Base-by-base conservation (phyloP, 2,113 vertebrate genomes). In the Thalassarche chlororhynchos region DNA sequence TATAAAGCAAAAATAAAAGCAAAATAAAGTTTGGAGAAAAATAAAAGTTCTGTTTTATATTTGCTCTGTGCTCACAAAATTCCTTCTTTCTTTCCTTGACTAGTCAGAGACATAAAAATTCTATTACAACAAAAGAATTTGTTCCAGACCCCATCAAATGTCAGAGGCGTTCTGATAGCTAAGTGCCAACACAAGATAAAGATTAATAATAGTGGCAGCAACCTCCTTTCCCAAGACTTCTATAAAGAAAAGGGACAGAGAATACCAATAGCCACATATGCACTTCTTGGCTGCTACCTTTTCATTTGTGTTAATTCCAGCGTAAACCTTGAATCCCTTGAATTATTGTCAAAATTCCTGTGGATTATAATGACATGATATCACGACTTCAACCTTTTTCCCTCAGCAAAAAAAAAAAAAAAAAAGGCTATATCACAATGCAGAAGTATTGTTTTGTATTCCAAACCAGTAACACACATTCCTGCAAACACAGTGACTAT, bases 81-180 rank as follows among this genome's bases (percentile, higher is more conserved):
- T 69, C 47, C 61, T 89, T 84, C 74, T 84, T 94, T 76, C 81
- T 91, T 90, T 94, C 87, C 91, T 66, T 85, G 84, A 65, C 87
- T 89, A 87, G 95, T 80, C 94, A 95, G 93, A 96, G 74, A 70
- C 66, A 96, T 91, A 97, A 96, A 97, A 95, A 87, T 83, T 79
- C 95, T 93, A 95, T 93, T 96, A 96, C 61, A 71, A 81, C 90
- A 91, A 89, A 91, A 85, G 86, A 94, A 89, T 87, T 96, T 96
- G 87, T 91, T 96, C 87, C 93, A 97, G 94, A 94, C 91, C 74
- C 91, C 87, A 96, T 95, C 96, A 96, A 95, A 84, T 85, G 91
- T 94, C 96, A 94, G 84, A 87, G 75, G 46, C 29, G 3, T 96
- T 93, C 91, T 93, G 91, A 83, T 80, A 97, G 91, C 84, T 46